Conservation (phyloP, 2,113 vertebrate genomes). For the Pan troglodytes region NHGRI_mPanTro3-v2.1_pri NC_072409.2:84751501-84752000, state of each 20-base stretch:
- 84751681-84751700: not conserved
- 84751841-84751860: not conserved
- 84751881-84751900: not conserved
- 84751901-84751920: not conserved
- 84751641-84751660: not conserved
- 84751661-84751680: not conserved
- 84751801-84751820: not conserved
- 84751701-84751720: not conserved
- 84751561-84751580: not conserved
- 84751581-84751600: not conserved
- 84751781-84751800: not conserved
- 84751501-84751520: not conserved
- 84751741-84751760: not conserved
- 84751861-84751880: not conserved
- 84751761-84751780: not conserved
- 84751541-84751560: constrained; percentile 26
- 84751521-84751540: not conserved
- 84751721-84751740: not conserved
- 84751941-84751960: not conserved
- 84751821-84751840: not conserved
- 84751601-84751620: not conserved
- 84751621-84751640: not conserved
- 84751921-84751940: not conserved
- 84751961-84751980: not conserved
- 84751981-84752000: not conserved